Conservation (phyloP, 2,888 invertebrate species). For the Drosophila acutilabella region DNA sequence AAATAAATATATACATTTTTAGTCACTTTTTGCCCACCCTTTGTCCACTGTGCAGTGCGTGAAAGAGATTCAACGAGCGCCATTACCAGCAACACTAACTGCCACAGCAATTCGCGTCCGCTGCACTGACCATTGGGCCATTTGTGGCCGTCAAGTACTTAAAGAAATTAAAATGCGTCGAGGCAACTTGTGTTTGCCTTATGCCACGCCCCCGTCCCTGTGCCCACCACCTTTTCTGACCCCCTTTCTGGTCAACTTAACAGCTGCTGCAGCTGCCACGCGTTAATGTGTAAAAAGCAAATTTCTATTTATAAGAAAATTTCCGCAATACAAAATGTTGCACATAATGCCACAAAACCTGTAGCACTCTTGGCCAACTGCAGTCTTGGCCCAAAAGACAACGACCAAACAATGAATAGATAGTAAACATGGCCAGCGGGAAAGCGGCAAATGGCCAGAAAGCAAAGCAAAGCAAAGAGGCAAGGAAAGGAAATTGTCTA, state of each 20-base stretch:
- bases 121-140: constrained; percentile 1
- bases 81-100: too few relatives aligned
- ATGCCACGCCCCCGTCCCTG: background rate
- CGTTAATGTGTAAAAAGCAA: constrained; percentile 57
- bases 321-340: constrained; percentile 37
- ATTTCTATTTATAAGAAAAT: constrained; percentile 66
- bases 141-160: constrained; percentile 49
- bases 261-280: constrained; percentile 37
- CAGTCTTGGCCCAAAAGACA: background rate
- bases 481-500: constrained; percentile 18
- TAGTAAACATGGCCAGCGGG: background rate
- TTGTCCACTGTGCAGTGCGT: background rate
- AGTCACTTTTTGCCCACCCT: background rate
- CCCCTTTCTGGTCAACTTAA: background rate
- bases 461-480: background rate
- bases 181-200: constrained; percentile 20
- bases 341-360: constrained; percentile 24
- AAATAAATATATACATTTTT: too few relatives aligned
- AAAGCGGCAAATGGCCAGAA: constrained; percentile 3
- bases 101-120: background rate
- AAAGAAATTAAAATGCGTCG: constrained; percentile 58
- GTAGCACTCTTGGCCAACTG: constrained; percentile 2
- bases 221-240: background rate
- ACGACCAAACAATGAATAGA: background rate
- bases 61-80: too few relatives aligned